These are phyloP conservation scores for Pandemis corylana DNA, from an alignment of 2,888 invertebrate species.

Conservation along the genomic window DNA sequence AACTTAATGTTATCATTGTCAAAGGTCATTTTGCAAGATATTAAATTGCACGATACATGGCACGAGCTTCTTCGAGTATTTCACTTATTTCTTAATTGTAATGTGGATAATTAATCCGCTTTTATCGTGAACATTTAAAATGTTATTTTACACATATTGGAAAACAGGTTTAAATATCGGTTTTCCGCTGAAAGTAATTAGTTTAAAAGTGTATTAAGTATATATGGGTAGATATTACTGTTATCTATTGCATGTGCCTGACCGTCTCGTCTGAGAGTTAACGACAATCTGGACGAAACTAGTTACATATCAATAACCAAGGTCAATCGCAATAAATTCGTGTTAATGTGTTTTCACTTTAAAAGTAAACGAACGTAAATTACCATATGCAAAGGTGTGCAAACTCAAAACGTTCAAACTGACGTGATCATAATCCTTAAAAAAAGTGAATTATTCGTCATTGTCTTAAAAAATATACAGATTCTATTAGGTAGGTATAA, in stretches of 20 bases:
- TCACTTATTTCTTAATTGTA: neutral
- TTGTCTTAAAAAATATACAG: no score
- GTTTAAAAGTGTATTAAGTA: no score
- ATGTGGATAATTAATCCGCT: neutral
- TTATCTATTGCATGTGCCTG: neutral
- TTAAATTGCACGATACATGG: slow-evolving; percentile 6
- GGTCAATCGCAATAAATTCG: neutral
- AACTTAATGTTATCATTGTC: slow-evolving; percentile 20
- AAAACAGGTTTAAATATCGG: no score
- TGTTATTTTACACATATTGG: neutral
- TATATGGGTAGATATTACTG: neutral
- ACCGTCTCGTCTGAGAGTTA: neutral
- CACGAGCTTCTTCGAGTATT: slow-evolving; percentile 6
- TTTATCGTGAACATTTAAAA: neutral
- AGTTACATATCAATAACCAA: neutral
- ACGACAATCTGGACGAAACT: neutral
- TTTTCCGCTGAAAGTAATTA: no score
- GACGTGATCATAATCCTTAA: no score
- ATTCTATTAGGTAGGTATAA: no score
- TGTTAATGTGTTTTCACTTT: neutral
- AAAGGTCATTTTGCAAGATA: slow-evolving; percentile 22
- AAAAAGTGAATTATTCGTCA: no score
- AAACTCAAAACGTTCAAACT: no score
- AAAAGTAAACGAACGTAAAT: neutral
- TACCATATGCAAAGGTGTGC: no score